Evolutionary conservation across 2,797 vertebrate genomes (phyloP), one percentile per base, ranked within the genome.

Genomic region (Lutjanus campechanus): DNA sequence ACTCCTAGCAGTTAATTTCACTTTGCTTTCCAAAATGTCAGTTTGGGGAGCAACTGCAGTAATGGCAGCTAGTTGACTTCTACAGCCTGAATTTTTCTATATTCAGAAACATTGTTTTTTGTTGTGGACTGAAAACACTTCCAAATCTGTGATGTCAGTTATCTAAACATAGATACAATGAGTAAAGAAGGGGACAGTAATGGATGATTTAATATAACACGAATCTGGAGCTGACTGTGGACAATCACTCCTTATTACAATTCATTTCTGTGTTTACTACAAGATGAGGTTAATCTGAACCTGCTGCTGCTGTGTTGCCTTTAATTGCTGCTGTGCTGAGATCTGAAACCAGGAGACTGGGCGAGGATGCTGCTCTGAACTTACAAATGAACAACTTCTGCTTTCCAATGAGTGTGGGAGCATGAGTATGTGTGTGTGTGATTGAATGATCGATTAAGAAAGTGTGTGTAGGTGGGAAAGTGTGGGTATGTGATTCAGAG

Each of bases 171-270:
- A 43, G n/a, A 0, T 4, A 47, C 51, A 56, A 58, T 56, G 54
- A 56, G n/a, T n/a, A 51, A 51, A 62, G 7, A 74, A 41, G 19
- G 11, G 71, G 49, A 73, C 59, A 8, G 15, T 47, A 71, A 74
- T 61, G 61, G 43, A 44, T 58, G 51, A 83, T 71, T 61, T 61
- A 15, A 74, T 78, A 19, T 11, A 49, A 63, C 40, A 47, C n/a
- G 6, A 60, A 68, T 61, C 59, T 50, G 56, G 68, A 40, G 60
- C 59, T 54, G 59, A 51, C 12, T 15, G 2, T n/a, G 16, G 25
- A 43, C 40, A 36, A 49, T 67, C 13, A 40, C 56, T 50, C 40
- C 2, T 60, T 16, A 51, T 56, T 55, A 66, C 16, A 44, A 54
- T 36, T 25, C 11, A 49, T 5, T 19, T 49, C 40, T 79, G 13